Evolutionary conservation across 2,113 vertebrate species (phyloP).

Genomic region (Hassar affinis): DNA sequence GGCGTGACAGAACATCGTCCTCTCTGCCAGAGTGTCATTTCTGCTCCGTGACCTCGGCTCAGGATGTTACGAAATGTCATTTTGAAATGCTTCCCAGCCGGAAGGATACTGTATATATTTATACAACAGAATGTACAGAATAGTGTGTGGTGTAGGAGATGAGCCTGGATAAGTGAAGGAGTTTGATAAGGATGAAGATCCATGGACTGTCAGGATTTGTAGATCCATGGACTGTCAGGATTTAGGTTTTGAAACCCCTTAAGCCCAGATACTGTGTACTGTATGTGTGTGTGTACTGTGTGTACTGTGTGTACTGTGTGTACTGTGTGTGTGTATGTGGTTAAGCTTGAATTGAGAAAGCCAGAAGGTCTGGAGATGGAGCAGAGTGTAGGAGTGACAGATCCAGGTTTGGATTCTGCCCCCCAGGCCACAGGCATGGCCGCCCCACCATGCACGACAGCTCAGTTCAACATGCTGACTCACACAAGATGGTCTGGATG

Average conservation of each 20-base stretch:
- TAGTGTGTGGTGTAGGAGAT: not conserved
- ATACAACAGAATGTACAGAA: not conserved
- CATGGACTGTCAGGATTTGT: too few species aligned
- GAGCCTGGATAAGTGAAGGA: not conserved
- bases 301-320: not conserved
- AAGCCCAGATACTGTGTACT: not conserved
- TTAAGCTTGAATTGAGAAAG: not conserved
- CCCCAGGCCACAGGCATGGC: not conserved
- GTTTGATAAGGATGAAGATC: not conserved
- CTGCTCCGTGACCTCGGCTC: constrained; percentile 64
- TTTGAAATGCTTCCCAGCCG: constrained; percentile 64
- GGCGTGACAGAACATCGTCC: constrained; percentile 61
- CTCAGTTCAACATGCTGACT: not conserved
- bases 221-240: not conserved
- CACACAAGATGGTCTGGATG: not conserved
- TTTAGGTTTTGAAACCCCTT: not conserved
- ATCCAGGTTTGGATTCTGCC: not conserved
- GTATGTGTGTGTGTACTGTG: not conserved
- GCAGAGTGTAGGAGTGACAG: not conserved
- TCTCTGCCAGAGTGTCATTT: constrained; percentile 59
- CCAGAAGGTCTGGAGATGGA: not conserved
- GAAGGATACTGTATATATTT: constrained; percentile 25
- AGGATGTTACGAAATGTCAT: constrained; percentile 44
- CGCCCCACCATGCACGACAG: not conserved
- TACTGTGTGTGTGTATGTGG: too few species aligned